These are phyloP conservation scores for Drepana falcataria DNA, from an alignment of 2,888 invertebrate genomes.

Conservation along the genomic window DNA sequence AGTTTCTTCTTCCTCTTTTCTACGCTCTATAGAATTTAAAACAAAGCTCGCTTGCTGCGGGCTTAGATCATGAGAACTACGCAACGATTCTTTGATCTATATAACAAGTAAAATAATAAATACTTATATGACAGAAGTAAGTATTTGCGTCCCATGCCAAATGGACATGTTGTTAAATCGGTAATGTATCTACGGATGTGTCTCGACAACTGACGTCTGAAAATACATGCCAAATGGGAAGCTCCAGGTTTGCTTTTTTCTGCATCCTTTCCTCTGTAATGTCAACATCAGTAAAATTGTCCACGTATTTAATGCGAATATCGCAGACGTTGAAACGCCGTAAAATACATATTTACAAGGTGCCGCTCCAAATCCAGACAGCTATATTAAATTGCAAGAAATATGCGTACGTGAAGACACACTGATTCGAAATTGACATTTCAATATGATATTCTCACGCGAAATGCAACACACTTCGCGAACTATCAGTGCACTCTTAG, in stretches of 20 bases:
- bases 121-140: no score
- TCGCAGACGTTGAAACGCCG: background rate
- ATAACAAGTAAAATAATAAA: no score
- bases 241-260: background rate
- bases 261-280: background rate
- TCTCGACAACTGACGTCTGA: background rate
- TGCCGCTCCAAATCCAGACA: background rate
- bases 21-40: no score
- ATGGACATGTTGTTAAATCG: background rate
- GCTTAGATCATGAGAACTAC: no score
- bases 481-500: constrained; percentile 59
- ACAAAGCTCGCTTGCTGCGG: no score
- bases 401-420: background rate
- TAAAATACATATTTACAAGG: background rate
- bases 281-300: background rate
- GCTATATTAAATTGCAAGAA: background rate
- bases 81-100: no score
- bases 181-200: background rate
- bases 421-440: constrained; percentile 6
- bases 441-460: constrained; percentile 53
- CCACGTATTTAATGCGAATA: background rate
- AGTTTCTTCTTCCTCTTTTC: no score
- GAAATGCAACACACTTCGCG: constrained; percentile 49
- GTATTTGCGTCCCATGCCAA: background rate
- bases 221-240: constrained; percentile 3